These are phyloP conservation scores for Rhea pennata DNA, from an alignment of 2,113 vertebrate genomes.

Conservation along the genomic window DNA sequence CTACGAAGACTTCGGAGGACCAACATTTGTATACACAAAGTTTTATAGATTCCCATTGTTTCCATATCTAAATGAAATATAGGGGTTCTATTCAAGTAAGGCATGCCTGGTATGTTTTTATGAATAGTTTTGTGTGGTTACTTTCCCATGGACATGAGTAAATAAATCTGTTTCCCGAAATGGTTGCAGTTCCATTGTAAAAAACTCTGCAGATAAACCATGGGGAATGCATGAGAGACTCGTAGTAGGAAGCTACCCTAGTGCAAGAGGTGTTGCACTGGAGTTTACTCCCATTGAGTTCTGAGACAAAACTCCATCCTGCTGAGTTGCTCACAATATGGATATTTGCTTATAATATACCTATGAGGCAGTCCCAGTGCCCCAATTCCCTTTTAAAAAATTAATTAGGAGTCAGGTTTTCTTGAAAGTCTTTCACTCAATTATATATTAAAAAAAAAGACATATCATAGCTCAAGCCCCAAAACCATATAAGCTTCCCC, in stretches of 20 bases:
- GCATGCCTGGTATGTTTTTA: slow-evolving; percentile 54
- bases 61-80: slow-evolving; percentile 33
- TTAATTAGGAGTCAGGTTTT: slow-evolving; percentile 26
- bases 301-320: neutral
- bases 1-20: slow-evolving; percentile 72
- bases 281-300: slow-evolving; percentile 7
- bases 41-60: slow-evolving; percentile 69
- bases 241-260: neutral
- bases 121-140: slow-evolving; percentile 60
- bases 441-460: neutral
- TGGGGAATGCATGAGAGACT: neutral
- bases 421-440: slow-evolving; percentile 8
- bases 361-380: slow-evolving; percentile 41
- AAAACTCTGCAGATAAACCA: slow-evolving; percentile 57
- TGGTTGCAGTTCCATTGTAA: slow-evolving; percentile 70
- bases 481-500: neutral
- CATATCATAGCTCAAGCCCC: neutral
- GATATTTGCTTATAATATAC: neutral
- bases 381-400: neutral
- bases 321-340: neutral
- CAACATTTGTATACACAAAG: slow-evolving; percentile 72
- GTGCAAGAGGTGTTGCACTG: neutral
- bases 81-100: slow-evolving; percentile 34
- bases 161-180: slow-evolving; percentile 74
- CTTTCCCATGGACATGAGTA: slow-evolving; percentile 54